Evolutionary conservation across 2,888 invertebrate genomes (phyloP), one percentile per base, ranked within the genome.

Genomic region (Lycocerus yunnanus): DNA sequence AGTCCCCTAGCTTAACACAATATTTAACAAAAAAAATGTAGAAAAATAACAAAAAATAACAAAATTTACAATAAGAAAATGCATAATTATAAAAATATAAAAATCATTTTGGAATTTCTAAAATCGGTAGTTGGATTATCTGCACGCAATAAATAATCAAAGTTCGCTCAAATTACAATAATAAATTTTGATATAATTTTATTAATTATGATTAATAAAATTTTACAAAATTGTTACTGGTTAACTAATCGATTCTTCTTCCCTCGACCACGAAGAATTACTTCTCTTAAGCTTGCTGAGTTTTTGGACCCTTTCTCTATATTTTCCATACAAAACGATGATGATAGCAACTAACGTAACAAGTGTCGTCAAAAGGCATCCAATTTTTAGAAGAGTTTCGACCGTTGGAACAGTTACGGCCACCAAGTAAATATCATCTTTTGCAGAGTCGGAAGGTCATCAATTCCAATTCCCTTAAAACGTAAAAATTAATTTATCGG

Each of bases 331-430:
- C 11, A 71, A 11, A 10, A 71, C 66, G 4, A 71, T 71, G 6
- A 20, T 5, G 14, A 71, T 24, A 5, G 71, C 18, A 3, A 66
- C 14, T 1, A 60, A 15, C 0, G 71, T 71, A 6, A 71, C 71
- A 2, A 67, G 10, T 5, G 68, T 21, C 6, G 61, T 59, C 15
- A 72, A 60, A 0, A 72, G 14, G 20, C 27, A 61, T 15, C 20
- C 72, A 18, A 67, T 27, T 63, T 72, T 72, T 1, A 72, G 20
- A n/a, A 61, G 61, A 8, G 20, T 15, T 20, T 72, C 72, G 18
- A 72, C 18, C 10, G 61, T 27, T n/a, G 72, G 72, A 10, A 68
- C n/a, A 3, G 72, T 72, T 9, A 68, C 8, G 1, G 68, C 1
- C 1, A 20, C 2, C 8, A 15, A 1, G 61, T 63, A 63, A 20